Percentiles rank a stretch among this genome's conserved stretches.
Evolutionary conservation across 1,140 invertebrate genomes (phyloP).

Genomic region (Cydia splendana): DNA sequence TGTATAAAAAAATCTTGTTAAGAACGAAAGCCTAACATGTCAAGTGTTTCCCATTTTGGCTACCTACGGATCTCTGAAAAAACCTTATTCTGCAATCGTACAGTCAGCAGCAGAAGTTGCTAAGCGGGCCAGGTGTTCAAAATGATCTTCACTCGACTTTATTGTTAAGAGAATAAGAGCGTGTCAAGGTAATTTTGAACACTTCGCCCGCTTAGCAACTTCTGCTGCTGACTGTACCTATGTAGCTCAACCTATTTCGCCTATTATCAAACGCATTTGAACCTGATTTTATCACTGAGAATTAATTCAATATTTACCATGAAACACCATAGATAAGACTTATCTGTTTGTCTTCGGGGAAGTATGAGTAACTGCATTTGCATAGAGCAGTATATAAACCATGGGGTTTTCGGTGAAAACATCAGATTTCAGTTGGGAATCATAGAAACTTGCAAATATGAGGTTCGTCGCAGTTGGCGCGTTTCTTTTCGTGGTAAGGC

Average conservation of each 20-base stretch:
- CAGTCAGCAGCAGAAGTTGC: too few relatives aligned
- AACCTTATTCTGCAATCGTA: slow-evolving; percentile 32
- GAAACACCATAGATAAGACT: slow-evolving; percentile 18
- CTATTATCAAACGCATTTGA: slow-evolving; percentile 7
- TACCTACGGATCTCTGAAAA: not conserved
- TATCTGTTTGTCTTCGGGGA: slow-evolving; percentile 6
- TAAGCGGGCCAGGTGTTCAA: too few relatives aligned
- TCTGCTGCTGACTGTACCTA: too few relatives aligned
- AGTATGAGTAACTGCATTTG: slow-evolving; percentile 27
- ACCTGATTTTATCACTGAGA: not conserved
- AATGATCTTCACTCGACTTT: too few relatives aligned
- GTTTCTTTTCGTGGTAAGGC: slow-evolving; percentile 2
- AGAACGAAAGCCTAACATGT: too few relatives aligned
- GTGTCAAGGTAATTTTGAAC: too few relatives aligned
- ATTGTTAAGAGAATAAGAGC: too few relatives aligned
- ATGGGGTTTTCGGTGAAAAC: not conserved
- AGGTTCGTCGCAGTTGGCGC: slow-evolving; percentile 5
- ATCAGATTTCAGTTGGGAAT: slow-evolving; percentile 16
- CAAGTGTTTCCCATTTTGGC: too few relatives aligned
- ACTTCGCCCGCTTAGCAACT: too few relatives aligned
- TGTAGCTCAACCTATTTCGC: too few relatives aligned
- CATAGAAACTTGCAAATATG: not conserved
- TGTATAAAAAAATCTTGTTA: too few relatives aligned
- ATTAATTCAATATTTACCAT: slow-evolving; percentile 28
- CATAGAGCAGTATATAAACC: slow-evolving; percentile 29